Conservation (phyloP, 1,140 invertebrate species). For the Himalopsyche phryganea region DNA sequence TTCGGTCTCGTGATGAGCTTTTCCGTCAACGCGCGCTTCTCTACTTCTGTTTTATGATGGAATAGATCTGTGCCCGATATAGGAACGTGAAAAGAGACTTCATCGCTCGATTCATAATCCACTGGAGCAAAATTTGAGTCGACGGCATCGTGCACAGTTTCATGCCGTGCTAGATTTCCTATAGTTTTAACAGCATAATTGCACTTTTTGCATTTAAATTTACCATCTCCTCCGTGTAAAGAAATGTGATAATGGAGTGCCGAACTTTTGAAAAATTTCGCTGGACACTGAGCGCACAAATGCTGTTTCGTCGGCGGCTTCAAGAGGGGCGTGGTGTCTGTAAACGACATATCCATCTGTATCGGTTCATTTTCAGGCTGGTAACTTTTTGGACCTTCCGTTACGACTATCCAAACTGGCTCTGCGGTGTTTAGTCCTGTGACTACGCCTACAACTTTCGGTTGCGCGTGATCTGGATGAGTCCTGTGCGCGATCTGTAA, state of each 20-base stretch:
- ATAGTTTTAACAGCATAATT: slow-evolving; percentile 77
- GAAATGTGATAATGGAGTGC: slow-evolving; percentile 71
- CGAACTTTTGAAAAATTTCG: slow-evolving; percentile 65
- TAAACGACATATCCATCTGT: not conserved
- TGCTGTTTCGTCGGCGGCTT: slow-evolving; percentile 42
- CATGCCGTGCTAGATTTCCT: slow-evolving; percentile 73
- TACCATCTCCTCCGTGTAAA: slow-evolving; percentile 64
- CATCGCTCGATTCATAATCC: slow-evolving; percentile 50
- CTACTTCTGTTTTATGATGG: slow-evolving; percentile 58
- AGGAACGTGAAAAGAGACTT: slow-evolving; percentile 51
- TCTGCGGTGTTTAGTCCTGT: slow-evolving; percentile 36
- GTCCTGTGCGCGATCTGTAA: slow-evolving; percentile 64
- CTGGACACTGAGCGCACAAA: slow-evolving; percentile 63
- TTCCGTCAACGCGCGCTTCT: slow-evolving; percentile 50
- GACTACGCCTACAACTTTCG: slow-evolving; percentile 56
- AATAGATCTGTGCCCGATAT: slow-evolving; percentile 62
- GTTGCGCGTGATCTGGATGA: slow-evolving; percentile 60
- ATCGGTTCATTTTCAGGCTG: slow-evolving; percentile 1
- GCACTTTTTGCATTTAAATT: slow-evolving; percentile 76
- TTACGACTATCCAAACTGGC: slow-evolving; percentile 47
- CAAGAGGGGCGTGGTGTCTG: slow-evolving; percentile 6
- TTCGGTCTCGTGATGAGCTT: slow-evolving; percentile 51
- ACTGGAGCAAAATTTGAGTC: slow-evolving; percentile 21
- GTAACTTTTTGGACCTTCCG: slow-evolving; percentile 33
- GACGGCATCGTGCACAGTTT: slow-evolving; percentile 43